phyloP scores from a whole-genome alignment of 2,113 vertebrate species.

The Rhombomys opimus region DNA sequence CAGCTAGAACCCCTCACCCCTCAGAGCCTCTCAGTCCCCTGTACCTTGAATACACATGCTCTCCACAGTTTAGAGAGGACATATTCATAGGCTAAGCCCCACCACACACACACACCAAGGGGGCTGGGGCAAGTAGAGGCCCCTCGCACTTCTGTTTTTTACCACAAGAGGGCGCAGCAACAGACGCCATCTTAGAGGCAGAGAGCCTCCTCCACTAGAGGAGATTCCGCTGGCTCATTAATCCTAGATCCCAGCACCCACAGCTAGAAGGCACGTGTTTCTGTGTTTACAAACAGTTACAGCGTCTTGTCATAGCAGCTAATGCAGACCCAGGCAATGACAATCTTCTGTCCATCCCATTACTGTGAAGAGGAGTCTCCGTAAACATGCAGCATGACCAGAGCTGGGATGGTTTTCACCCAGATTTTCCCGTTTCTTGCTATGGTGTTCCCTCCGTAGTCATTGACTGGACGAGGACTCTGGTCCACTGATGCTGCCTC shows the following conservation, averaged over 20 bases:
- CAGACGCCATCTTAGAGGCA: not conserved
- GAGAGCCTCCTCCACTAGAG: not conserved
- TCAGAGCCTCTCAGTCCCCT: not conserved
- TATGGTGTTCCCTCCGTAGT: rapidly evolving
- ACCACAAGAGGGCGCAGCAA: not conserved
- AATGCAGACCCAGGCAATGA: not conserved
- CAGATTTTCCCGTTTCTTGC: not conserved
- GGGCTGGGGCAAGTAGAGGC: not conserved
- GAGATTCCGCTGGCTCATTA: not conserved
- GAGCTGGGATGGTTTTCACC: not conserved
- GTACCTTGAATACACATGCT: not conserved
- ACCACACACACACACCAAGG: not conserved
- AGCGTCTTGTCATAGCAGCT: not conserved
- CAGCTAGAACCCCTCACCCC: not conserved
- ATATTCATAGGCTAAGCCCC: not conserved
- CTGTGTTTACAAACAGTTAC: not conserved
- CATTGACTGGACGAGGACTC: no score
- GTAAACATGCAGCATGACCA: not conserved
- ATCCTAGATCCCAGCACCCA: not conserved
- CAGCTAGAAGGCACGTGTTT: not conserved
- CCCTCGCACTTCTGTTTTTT: no score
- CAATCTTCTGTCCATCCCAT: not conserved
- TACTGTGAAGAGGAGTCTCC: not conserved
- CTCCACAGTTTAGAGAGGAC: not conserved
- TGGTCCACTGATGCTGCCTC: not conserved